Evolutionary conservation across 2,113 vertebrate genomes (phyloP).

Genomic region (Baryphthengus martii): DNA sequence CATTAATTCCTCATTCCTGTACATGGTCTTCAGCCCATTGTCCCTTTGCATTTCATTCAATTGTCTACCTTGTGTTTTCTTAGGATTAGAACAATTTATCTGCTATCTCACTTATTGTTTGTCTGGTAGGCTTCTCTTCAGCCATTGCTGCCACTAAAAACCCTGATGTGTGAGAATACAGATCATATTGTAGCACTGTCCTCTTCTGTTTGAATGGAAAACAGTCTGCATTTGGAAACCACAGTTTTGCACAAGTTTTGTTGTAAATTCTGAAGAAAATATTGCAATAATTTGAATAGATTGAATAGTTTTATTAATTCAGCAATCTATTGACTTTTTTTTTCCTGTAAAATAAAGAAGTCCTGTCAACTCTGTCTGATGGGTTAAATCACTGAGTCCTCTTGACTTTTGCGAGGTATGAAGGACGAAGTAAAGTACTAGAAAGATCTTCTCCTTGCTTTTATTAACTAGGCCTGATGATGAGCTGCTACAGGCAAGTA

Average conservation of each 20-base stretch:
- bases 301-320: not conserved
- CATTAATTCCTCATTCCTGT: not conserved
- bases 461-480: not conserved
- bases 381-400: not conserved
- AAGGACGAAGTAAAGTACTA: not conserved
- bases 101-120: not conserved
- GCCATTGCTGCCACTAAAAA: not conserved
- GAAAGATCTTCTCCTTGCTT: not conserved
- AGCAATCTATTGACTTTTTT: not conserved
- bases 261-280: not conserved
- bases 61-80: not conserved
- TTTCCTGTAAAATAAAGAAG: not conserved
- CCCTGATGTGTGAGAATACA: not conserved
- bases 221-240: not conserved
- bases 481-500: not conserved
- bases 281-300: not conserved
- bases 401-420: not conserved
- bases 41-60: not conserved
- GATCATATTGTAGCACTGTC: not conserved
- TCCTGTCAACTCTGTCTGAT: not conserved
- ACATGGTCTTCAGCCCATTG: not conserved
- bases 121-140: not conserved
- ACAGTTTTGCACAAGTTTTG: not conserved
- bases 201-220: not conserved
- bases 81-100: not conserved